Base-by-base conservation (phyloP, 1,140 invertebrate genomes). In the Ips typographus region DNA sequence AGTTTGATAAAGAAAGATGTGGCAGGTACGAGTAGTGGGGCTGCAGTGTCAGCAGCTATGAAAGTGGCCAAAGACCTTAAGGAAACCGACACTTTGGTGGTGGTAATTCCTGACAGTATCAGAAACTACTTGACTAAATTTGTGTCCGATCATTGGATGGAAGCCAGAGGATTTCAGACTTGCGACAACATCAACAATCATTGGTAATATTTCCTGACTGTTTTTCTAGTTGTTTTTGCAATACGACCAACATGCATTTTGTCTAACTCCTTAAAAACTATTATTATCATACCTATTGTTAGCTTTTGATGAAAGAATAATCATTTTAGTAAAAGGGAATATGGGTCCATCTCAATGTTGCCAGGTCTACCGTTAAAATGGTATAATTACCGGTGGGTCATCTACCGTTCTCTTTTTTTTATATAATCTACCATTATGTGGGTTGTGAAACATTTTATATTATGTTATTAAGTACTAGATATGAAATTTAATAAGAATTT, bases 51-150 rank as follows among this genome's bases (percentile, higher is more conserved):
- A 71, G 89, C 82, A 39, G 95, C 96, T 1, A 71, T 99, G 0
- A 82, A 92, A 81, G 87, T 91, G 2, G 94, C 94, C 0, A 90
- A 89, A 75, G 83, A 87, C 42, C 80, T 99, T 39, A 90, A 92
- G 72, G 86, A 88, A 71, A 91, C 90, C 2, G 91, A 98, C 81
- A 87, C 89, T 41, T 90, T 94, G 77, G 96, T 99, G 2, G 89
- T 98, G 2, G 74, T 99, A 55, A 80, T 98, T 37, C 95, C 98
- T 0, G 98, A 99, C 81, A 93, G 93, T 57, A 91, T 99, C 69
- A 85, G 98, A 65, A 99, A 99, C 82, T 99, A 99, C 79, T 94
- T 99, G 93, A 96, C 95, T 1, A 99, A 99, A 81, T 98, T 98
- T 81, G 88, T 99, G 1, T 92, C 89, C 56, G 94, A 98, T 82